A percentile compares a stretch with the other conserved stretches of the same genome.
These are phyloP conservation scores for Lucilia cuprina DNA, from an alignment of 1,140 invertebrate species.

Conservation along the genomic window DNA sequence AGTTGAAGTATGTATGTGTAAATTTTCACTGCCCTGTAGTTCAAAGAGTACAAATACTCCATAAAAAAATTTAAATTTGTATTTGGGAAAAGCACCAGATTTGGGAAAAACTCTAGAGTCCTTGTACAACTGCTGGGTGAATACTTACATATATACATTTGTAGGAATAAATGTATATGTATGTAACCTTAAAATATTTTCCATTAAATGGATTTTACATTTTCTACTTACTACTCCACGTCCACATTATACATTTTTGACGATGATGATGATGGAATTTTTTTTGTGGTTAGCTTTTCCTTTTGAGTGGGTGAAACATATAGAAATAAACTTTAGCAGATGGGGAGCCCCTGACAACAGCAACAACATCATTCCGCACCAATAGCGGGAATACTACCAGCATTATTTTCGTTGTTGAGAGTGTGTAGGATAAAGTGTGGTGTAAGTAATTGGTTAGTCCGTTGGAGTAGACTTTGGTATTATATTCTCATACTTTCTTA, in stretches of 20 bases:
- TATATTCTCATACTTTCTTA: not conserved
- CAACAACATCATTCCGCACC: too few species aligned
- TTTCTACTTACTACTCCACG: not conserved
- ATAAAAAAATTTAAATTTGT: too few species aligned
- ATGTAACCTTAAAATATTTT: constrained; percentile 10
- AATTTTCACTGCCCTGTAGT: not conserved
- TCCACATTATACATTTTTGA: not conserved
- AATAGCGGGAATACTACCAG: not conserved
- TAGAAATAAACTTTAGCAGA: not conserved
- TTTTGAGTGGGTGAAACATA: not conserved
- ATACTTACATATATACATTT: not conserved
- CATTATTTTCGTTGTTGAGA: not conserved
- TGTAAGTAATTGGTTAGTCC: not conserved
- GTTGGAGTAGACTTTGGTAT: not conserved
- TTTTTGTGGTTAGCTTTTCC: not conserved
- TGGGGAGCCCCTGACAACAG: not conserved
- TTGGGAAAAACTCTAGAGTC: too few species aligned
- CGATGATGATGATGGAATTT: constrained; percentile 11
- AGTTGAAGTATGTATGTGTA: not conserved
- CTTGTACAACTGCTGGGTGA: too few species aligned
- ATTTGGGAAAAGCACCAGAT: too few species aligned
- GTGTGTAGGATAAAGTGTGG: not conserved
- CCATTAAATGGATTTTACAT: not conserved
- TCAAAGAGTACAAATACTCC: too few species aligned
- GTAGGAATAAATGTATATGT: not conserved